These are phyloP conservation scores for Stenoptilia bipunctidactyla DNA, from an alignment of 2,888 invertebrate species.

Conservation along the genomic window DNA sequence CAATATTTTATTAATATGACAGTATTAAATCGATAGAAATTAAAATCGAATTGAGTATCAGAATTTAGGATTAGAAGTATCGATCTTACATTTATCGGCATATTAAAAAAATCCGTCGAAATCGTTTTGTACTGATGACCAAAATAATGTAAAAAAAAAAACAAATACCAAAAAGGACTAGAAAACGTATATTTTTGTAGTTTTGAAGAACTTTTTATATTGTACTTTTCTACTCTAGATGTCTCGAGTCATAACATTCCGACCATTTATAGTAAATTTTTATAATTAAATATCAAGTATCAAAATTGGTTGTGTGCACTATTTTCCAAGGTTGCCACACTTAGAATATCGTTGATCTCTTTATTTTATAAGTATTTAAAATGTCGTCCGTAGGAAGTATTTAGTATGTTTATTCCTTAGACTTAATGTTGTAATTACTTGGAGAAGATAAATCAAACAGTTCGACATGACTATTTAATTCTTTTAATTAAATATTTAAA, in stretches of 20 bases:
- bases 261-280: slow-evolving; percentile 25
- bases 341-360: slow-evolving; percentile 1
- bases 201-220: slow-evolving; percentile 19
- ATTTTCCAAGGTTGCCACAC: slow-evolving; percentile 19
- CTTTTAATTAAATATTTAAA: no score
- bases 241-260: slow-evolving; percentile 16
- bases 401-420: not conserved
- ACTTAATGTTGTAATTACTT: no score
- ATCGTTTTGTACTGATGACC: slow-evolving; percentile 21
- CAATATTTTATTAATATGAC: no score
- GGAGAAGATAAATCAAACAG: no score
- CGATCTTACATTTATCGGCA: not conserved
- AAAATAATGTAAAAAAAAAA: slow-evolving; percentile 14
- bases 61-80: not conserved
- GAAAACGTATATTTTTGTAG: slow-evolving; percentile 28
- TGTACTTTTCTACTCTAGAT: slow-evolving; percentile 9
- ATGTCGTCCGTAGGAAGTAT: not conserved
- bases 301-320: slow-evolving; percentile 25
- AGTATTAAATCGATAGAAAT: no score
- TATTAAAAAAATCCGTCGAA: slow-evolving; percentile 4
- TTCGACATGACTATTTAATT: no score
- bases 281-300: slow-evolving; percentile 14
- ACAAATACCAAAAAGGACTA: slow-evolving; percentile 18
- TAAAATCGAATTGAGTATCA: not conserved
- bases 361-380: not conserved